Base-by-base conservation (phyloP, 2,113 vertebrate genomes). In the Oostethus manadensis region DNA sequence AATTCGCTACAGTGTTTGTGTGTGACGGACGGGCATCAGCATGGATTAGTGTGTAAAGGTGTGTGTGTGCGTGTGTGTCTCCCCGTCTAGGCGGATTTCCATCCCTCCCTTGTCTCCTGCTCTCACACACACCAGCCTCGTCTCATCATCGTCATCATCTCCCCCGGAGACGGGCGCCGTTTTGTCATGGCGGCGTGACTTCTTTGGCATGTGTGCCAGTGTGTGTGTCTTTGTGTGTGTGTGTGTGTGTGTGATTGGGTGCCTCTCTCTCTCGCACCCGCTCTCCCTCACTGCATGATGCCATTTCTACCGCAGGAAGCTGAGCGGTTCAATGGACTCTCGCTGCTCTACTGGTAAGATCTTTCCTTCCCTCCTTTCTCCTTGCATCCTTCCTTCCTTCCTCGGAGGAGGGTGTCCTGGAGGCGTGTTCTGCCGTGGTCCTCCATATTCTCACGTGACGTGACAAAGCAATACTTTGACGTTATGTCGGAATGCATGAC, bases 341-440 rank as follows among this genome's bases (percentile, higher is more conserved):
- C 92, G 70, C 88, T 93, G 22, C 85, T 93, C 3, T 93, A 92
- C 87, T 92, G 92, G 92, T 93, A 88, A 70, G 91, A 60, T 48
- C 46, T 26, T 18, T 8, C 10, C 20, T 23, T 33, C 23, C 20
- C 10, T 49, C 46, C 35, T 23, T 8, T 8, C 3, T 13, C 35
- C 18, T 10, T 20, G 8, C 4, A 8, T 35, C 40, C 6, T 18
- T 13, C 40, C 16, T 26, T 48, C 3, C 14, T 11, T 8, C 5
- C 4, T 8, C 7, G 21, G 17, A 22, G 10, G 33, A 58, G 58
- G 50, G 23, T 9, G 57, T 55, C 26, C 20, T 53, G 44, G 0
- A 15, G 11, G 8, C 20, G 14, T 14, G 44, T 20, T 26, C 56
- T 56, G 46, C 71, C 53, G 47, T 23, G 17, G 22, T 33, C 8